These are phyloP conservation scores for Microchirus variegatus DNA, from an alignment of 2,797 vertebrate genomes.

Conservation along the genomic window DNA sequence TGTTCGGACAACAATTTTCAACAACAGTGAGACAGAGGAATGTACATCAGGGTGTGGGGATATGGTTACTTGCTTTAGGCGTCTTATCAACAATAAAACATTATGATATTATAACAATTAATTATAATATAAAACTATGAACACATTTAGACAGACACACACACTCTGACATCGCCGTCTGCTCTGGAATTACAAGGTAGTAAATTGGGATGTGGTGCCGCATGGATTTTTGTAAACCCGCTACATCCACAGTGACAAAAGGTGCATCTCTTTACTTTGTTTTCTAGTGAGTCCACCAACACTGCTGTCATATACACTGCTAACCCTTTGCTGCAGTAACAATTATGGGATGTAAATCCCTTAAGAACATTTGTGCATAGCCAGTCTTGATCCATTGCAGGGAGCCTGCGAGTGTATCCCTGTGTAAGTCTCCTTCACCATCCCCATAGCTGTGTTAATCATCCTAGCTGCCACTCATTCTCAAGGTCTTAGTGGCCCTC, in stretches of 20 bases:
- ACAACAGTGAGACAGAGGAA: not conserved
- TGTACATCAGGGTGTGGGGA: not conserved
- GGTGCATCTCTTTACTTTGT: constrained; percentile 23
- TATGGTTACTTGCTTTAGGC: constrained; percentile 9
- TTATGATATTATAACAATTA: not conserved
- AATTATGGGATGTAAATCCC: constrained; percentile 77
- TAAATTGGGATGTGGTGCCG: not conserved
- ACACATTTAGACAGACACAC: not conserved
- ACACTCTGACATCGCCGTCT: not conserved
- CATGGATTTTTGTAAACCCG: constrained; percentile 4
- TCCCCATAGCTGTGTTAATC: constrained; percentile 72
- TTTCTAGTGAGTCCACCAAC: constrained; percentile 18
- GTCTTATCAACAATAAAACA: constrained; percentile 5
- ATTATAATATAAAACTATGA: not conserved
- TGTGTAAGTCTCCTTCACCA: constrained; percentile 68
- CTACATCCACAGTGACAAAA: constrained; percentile 15
- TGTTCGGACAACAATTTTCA: not conserved
- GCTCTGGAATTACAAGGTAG: not conserved
- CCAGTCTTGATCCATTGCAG: constrained; percentile 64
- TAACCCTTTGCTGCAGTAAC: constrained; percentile 61
- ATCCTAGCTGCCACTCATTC: constrained; percentile 74
- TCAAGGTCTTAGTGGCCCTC: constrained; percentile 71
- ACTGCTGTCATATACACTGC: constrained; percentile 43
- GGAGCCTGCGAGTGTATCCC: constrained; percentile 67
- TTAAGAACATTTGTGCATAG: constrained; percentile 74